Conservation (phyloP, 2,888 invertebrate genomes). For the Sylvicola fuscatus region DNA sequence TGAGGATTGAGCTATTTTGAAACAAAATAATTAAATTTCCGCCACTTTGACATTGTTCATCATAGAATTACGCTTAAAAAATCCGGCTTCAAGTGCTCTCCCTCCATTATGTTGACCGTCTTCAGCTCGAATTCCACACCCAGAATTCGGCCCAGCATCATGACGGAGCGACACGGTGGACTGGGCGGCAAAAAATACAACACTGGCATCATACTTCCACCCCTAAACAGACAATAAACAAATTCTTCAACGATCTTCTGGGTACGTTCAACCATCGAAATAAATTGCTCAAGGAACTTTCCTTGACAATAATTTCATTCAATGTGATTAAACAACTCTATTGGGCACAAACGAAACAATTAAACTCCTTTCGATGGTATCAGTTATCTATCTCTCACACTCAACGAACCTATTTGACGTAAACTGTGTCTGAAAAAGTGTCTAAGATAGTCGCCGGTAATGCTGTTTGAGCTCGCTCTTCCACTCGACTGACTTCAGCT, state of each 20-base stretch:
- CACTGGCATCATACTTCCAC: slow-evolving; percentile 22
- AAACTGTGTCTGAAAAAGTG: no score
- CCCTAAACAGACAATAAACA: slow-evolving; percentile 24
- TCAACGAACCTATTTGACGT: no score
- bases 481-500: no score
- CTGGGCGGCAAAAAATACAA: slow-evolving; percentile 36
- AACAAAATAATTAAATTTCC: slow-evolving; percentile 2
- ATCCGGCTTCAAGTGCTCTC: slow-evolving; percentile 37
- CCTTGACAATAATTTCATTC: no score
- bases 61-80: slow-evolving; percentile 29
- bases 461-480: no score
- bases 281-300: no score
- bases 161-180: slow-evolving; percentile 35
- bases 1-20: slow-evolving; percentile 27
- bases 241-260: slow-evolving; percentile 24
- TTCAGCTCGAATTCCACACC: slow-evolving; percentile 38
- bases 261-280: slow-evolving; percentile 16
- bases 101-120: slow-evolving; percentile 29
- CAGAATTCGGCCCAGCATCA: slow-evolving; percentile 35
- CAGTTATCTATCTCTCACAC: no score
- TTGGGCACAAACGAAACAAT: no score
- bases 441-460: no score
- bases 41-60: not conserved
- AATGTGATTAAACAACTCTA: no score
- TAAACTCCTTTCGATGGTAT: no score